Conservation (phyloP, 2,888 invertebrate species). For the Antheraea yamamai region DNA sequence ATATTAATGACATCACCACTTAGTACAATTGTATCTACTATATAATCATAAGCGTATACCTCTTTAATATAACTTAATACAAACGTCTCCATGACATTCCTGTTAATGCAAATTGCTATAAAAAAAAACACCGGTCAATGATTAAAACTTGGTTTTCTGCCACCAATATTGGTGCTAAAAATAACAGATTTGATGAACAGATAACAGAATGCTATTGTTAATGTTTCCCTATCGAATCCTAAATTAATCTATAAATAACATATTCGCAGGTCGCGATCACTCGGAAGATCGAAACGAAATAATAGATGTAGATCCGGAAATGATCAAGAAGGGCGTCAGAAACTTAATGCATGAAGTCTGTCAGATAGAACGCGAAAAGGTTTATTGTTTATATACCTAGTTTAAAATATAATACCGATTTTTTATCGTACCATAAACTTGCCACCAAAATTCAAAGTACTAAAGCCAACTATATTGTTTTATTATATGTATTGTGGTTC, state of each 20-base stretch:
- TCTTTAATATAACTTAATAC: too few relatives aligned
- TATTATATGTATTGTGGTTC: too few relatives aligned
- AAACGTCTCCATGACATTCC: too few relatives aligned
- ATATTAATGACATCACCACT: too few relatives aligned
- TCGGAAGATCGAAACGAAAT: slow-evolving; percentile 85
- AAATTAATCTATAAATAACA: not conserved
- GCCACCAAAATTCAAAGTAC: too few relatives aligned
- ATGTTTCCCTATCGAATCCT: too few relatives aligned
- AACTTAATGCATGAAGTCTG: slow-evolving; percentile 96
- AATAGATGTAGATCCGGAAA: slow-evolving; percentile 94
- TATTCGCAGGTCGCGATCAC: slow-evolving; percentile 77
- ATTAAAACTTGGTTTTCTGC: too few relatives aligned
- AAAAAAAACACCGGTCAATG: not conserved
- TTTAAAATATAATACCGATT: not conserved
- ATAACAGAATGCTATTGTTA: too few relatives aligned
- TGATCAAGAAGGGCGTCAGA: slow-evolving; percentile 93
- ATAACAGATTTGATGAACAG: too few relatives aligned
- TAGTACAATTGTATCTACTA: too few relatives aligned
- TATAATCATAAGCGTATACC: too few relatives aligned
- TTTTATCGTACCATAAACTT: not conserved
- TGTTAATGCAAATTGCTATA: not conserved
- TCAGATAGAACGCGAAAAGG: slow-evolving; percentile 94
- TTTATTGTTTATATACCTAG: slow-evolving; percentile 44
- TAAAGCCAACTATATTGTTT: too few relatives aligned
- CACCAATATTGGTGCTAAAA: not conserved